Evolutionary conservation across 2,113 vertebrate species (phyloP), one percentile per base, ranked within the genome.

Genomic region (Chloropsis cyanopogon): DNA sequence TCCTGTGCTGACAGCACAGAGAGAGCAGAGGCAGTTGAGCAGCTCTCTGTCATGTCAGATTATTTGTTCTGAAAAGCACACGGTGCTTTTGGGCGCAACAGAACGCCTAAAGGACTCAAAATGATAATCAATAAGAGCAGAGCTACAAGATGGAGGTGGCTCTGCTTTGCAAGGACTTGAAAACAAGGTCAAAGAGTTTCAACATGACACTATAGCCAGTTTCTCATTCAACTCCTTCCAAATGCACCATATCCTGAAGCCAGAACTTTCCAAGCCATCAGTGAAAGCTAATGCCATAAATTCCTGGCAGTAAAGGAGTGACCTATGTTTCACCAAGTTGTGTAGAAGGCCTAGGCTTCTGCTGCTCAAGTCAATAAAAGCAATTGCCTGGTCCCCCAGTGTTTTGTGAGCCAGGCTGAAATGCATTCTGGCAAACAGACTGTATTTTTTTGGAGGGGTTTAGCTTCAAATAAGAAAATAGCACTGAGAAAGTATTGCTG

Each of bases 121-220:
- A 88, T 66, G 26, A 56, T 92, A 86, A 95, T 91, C 93, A 82
- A 49, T 90, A 85, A 31, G 33, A 86, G 39, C 68, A 88, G 76
- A 73, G 72, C 46, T 81, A 71, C n/a, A 33, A 84, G 80, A 81
- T 86, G 52, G 76, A 93, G 88, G 71, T 91, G 54, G 39, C 26
- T 89, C 49, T 60, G 69, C 22, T 82, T 59, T 4, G 2, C 71
- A 81, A 80, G 53, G 80, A 54, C 84, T 91, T 71, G 37, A 72
- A 91, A 93, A 82, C 72, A 92, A 95, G 82, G 91, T 87, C 87
- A 92, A 31, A 88, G 56, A 71, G 33, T 47, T 92, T 72, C 52
- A 80, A 44, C 20, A 37, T 20, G 52, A 78, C 49, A 37, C 56
- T 24, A 7, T 1, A 82, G 28, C 35, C 82, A 39, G 44, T 56